Conservation (phyloP, 2,797 vertebrate genomes). For the Clarias laeviceps region DNA sequence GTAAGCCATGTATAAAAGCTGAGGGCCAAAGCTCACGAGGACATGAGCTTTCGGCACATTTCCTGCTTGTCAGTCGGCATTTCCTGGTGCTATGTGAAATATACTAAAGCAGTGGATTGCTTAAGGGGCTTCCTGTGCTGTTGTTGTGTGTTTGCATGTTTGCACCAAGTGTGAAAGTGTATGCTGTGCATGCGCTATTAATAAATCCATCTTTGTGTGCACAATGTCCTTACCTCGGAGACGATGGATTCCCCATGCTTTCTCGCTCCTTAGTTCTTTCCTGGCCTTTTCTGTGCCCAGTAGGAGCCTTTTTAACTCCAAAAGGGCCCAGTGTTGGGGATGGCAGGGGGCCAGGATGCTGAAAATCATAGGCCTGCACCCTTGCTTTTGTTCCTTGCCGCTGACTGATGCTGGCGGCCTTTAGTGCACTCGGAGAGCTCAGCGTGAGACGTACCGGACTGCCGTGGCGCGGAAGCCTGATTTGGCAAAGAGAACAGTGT, state of each 20-base stretch:
- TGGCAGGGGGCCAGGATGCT: constrained; percentile 55
- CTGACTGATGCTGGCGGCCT: constrained; percentile 56
- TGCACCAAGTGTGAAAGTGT: constrained; percentile 1
- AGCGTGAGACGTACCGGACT: constrained; percentile 53
- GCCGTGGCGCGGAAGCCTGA: constrained; percentile 52
- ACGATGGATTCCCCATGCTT: constrained; percentile 44
- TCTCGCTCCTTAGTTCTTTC: constrained; percentile 42
- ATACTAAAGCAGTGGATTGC: constrained; percentile 19
- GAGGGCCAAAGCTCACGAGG: not conserved
- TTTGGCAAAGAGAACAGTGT: constrained; percentile 55
- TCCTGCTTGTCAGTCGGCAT: constrained; percentile 20
- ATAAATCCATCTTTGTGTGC: constrained; percentile 31
- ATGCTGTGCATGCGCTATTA: constrained; percentile 25
- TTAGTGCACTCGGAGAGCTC: constrained; percentile 50
- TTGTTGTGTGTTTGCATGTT: constrained; percentile 3
- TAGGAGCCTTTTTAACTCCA: constrained; percentile 47
- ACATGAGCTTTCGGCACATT: constrained; percentile 22
- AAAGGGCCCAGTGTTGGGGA: constrained; percentile 51
- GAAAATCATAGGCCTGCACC: constrained; percentile 37
- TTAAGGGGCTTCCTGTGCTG: constrained; percentile 23
- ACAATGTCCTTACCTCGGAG: constrained; percentile 42
- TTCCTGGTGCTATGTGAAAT: constrained; percentile 26
- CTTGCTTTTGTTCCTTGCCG: constrained; percentile 52
- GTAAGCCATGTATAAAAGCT: constrained; percentile 1
- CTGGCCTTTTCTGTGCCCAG: constrained; percentile 50